Percentiles rank a stretch among this genome's conserved stretches.
Conservation (phyloP, 1,140 invertebrate genomes). For the Drosophila tani region DNA sequence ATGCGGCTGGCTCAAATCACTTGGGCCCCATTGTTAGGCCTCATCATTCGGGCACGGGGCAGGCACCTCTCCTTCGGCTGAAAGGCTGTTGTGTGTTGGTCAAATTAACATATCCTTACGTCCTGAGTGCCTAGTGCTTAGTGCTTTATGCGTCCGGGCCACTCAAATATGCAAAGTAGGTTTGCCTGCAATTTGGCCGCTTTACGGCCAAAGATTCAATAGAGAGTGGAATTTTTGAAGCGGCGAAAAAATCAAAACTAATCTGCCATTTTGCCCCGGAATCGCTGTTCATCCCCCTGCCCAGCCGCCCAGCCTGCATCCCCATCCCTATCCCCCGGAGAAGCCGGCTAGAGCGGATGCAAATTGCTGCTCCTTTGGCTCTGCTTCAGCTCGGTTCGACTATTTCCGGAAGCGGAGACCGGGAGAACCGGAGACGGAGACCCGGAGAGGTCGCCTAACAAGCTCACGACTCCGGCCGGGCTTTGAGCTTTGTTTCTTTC, state of each 20-base stretch:
- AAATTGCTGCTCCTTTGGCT: conserved; percentile 56
- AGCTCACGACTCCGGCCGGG: conserved; percentile 47
- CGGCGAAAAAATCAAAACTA: conserved; percentile 79
- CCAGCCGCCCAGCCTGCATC: not conserved
- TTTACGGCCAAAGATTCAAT: conserved; percentile 78
- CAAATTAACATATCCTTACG: conserved; percentile 80
- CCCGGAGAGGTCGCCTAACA: conserved; percentile 69
- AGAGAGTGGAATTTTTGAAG: conserved; percentile 58
- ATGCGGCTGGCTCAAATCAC: conserved; percentile 75
- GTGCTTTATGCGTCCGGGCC: conserved; percentile 61
- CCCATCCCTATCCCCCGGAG: conserved; percentile 3
- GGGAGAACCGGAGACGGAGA: conserved; percentile 48
- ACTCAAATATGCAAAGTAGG: conserved; percentile 82
- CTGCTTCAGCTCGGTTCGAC: conserved; percentile 52
- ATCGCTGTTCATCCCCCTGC: conserved; percentile 31
- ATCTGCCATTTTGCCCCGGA: conserved; percentile 76
- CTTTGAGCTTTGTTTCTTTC: conserved; percentile 43
- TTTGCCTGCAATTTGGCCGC: conserved; percentile 77
- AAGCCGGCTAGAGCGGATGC: conserved; percentile 45
- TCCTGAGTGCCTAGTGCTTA: conserved; percentile 51
- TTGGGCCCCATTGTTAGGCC: conserved; percentile 78
- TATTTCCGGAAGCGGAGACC: conserved; percentile 61
- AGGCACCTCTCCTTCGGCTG: conserved; percentile 29
- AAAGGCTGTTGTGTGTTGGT: conserved; percentile 43
- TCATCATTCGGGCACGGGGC: conserved; percentile 58